Evolutionary conservation across 2,888 invertebrate genomes (phyloP).

Genomic region (Hetaerina titia): DNA sequence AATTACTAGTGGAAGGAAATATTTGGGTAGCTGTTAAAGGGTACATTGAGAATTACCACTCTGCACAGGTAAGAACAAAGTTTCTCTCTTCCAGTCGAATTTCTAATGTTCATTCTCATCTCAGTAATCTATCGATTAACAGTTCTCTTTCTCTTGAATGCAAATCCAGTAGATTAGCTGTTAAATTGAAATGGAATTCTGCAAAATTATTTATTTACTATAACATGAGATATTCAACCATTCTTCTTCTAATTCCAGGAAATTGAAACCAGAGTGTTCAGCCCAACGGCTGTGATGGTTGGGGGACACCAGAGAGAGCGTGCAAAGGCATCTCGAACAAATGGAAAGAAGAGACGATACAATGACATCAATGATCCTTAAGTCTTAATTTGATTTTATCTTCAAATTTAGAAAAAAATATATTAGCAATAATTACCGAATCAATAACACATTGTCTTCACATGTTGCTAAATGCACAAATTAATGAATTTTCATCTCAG

Average conservation of each 20-base stretch:
- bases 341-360: conserved; percentile 61
- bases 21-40: conserved; percentile 80
- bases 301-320: conserved; percentile 72
- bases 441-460: neutral
- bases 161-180: too few species aligned
- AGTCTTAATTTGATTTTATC: neutral
- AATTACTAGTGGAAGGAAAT: conserved; percentile 78
- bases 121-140: too few species aligned
- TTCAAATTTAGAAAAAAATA: neutral
- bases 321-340: conserved; percentile 64
- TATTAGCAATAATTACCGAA: neutral
- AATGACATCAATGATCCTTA: conserved; percentile 53
- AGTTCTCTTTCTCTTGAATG: too few species aligned
- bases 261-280: conserved; percentile 79
- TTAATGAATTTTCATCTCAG: neutral
- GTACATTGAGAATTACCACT: conserved; percentile 77
- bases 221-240: neutral
- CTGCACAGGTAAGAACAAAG: conserved; percentile 74
- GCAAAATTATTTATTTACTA: neutral
- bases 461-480: neutral
- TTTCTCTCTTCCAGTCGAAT: neutral
- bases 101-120: too few species aligned
- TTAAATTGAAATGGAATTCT: too few species aligned
- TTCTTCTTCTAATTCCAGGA: conserved; percentile 73
- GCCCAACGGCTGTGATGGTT: conserved; percentile 76